phyloP scores from a whole-genome alignment of 2,888 invertebrate species.

The Brenthis daphne region DNA sequence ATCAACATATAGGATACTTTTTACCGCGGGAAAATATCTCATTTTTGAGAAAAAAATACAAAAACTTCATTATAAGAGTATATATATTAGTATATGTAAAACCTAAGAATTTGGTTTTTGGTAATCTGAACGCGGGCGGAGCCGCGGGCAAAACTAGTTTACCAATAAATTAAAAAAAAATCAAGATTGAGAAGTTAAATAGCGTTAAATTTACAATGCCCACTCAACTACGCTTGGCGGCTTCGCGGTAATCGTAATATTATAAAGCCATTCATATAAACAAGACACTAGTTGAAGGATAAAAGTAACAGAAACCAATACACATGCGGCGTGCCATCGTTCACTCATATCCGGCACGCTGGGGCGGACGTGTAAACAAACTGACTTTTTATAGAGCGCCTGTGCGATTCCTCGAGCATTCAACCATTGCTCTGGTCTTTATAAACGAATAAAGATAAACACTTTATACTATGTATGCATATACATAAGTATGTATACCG shows the following conservation, averaged over 20 bases:
- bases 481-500: neutral
- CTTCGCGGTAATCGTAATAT: slow-evolving; percentile 10
- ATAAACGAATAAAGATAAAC: slow-evolving; percentile 16
- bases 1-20: no score
- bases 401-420: slow-evolving; percentile 61
- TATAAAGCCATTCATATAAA: slow-evolving; percentile 16
- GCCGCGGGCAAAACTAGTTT: no score
- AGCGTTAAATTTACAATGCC: slow-evolving; percentile 18
- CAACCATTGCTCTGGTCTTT: slow-evolving; percentile 36
- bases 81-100: no score
- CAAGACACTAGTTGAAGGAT: slow-evolving; percentile 44
- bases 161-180: no score
- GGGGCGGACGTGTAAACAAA: slow-evolving; percentile 68
- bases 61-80: no score
- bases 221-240: slow-evolving; percentile 11
- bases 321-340: slow-evolving; percentile 51
- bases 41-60: no score
- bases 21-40: no score
- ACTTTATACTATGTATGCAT: slow-evolving; percentile 1
- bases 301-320: slow-evolving; percentile 59
- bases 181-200: neutral
- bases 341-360: slow-evolving; percentile 62
- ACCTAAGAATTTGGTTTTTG: no score
- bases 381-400: slow-evolving; percentile 75
- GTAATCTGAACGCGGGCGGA: no score